These are phyloP conservation scores for Mantis religiosa DNA, from an alignment of 2,888 invertebrate genomes.

Conservation along the genomic window DNA sequence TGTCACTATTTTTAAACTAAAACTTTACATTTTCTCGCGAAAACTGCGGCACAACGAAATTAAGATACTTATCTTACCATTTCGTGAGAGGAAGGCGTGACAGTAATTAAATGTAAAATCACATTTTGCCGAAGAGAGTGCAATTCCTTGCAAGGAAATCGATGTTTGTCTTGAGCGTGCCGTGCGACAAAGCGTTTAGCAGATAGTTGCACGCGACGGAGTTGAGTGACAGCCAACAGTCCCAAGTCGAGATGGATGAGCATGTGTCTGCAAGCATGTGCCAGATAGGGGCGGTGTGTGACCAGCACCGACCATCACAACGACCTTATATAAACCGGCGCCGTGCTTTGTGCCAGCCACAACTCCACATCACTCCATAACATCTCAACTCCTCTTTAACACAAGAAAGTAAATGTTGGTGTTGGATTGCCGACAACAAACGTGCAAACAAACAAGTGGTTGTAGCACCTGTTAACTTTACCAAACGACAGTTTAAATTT, in stretches of 20 bases:
- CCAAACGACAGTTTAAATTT: no score
- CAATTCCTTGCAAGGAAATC: neutral
- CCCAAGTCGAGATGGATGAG: neutral
- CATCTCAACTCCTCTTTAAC: no score
- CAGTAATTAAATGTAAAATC: neutral
- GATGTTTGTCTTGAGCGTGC: neutral
- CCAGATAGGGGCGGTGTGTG: constrained; percentile 3
- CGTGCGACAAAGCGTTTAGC: neutral
- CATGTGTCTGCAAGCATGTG: neutral
- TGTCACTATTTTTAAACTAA: no score
- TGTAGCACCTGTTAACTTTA: no score
- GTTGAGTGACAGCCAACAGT: neutral
- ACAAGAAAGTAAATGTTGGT: no score
- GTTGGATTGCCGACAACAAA: no score
- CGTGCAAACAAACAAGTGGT: no score
- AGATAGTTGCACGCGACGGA: neutral
- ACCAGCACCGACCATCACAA: neutral
- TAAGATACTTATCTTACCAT: no score
- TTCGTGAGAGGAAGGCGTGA: neutral
- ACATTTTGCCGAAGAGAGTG: neutral
- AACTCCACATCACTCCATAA: neutral
- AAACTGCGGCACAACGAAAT: no score
- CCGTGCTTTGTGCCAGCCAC: neutral
- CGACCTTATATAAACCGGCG: neutral
- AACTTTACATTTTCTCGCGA: no score